Evolutionary conservation across 2,797 vertebrate species (phyloP).

Genomic region (Enteromius trimaculatus): DNA sequence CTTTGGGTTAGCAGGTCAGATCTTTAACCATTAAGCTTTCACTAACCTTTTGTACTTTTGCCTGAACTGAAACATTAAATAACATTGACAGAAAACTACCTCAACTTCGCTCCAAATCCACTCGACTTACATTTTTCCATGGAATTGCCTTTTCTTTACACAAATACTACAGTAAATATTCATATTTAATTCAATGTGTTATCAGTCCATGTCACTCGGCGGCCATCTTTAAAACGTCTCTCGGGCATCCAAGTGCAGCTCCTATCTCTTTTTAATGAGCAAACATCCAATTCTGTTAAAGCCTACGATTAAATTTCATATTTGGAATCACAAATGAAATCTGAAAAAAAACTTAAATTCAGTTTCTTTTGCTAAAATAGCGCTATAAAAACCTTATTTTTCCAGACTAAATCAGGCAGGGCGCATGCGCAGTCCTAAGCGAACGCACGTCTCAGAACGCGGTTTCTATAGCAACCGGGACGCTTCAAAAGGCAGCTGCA

Average conservation of each 20-base stretch:
- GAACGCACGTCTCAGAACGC: too few relatives aligned
- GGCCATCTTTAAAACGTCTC: not conserved
- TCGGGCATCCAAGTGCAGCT: too few relatives aligned
- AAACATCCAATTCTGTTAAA: too few relatives aligned
- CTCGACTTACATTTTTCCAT: not conserved
- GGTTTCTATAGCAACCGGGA: too few relatives aligned
- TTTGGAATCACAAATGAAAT: too few relatives aligned
- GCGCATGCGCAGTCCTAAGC: too few relatives aligned
- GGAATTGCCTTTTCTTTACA: not conserved
- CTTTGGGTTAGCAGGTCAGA: conserved; percentile 15
- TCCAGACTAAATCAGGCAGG: too few relatives aligned
- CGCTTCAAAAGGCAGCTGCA: too few relatives aligned
- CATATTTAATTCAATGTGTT: not conserved
- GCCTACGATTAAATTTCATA: too few relatives aligned
- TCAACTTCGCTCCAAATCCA: not conserved
- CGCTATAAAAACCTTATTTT: too few relatives aligned
- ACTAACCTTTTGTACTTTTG: conserved; percentile 1
- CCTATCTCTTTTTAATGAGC: not conserved
- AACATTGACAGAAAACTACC: not conserved
- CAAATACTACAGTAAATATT: not conserved
- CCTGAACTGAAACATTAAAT: conserved; percentile 1
- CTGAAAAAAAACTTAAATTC: too few relatives aligned
- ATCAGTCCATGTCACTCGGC: not conserved
- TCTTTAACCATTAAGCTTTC: not conserved
- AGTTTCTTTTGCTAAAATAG: too few relatives aligned